A percentile compares a stretch with the other conserved stretches of the same genome.
These are phyloP conservation scores for Myotis vivesi DNA, from an alignment of 2,797 vertebrate genomes.

Conservation along the genomic window DNA sequence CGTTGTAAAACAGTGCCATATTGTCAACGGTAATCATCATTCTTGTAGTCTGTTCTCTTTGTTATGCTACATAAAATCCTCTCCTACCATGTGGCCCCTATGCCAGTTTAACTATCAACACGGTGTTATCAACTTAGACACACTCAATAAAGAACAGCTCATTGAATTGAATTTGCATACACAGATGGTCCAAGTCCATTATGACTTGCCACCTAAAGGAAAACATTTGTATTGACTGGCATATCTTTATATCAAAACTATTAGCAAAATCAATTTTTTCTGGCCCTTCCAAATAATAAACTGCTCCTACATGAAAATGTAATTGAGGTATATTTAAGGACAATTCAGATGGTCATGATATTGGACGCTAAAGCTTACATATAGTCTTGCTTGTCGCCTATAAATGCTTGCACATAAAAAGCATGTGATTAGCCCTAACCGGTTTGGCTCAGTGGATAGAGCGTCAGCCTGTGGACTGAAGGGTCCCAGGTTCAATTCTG, in stretches of 20 bases:
- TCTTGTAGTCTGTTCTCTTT: not conserved
- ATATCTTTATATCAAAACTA: not conserved
- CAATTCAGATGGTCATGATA: not conserved
- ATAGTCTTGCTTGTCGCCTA: not conserved
- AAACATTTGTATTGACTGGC: not conserved
- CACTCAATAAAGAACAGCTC: not conserved
- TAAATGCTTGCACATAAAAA: not conserved
- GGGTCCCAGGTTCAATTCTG: too few species aligned
- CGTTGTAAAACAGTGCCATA: not conserved
- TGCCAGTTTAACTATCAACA: not conserved
- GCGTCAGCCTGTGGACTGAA: too few species aligned
- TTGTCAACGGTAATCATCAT: slow-evolving; percentile 13
- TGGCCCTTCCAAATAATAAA: not conserved
- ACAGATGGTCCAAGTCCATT: not conserved
- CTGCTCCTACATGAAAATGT: not conserved
- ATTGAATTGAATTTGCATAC: not conserved
- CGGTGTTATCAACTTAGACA: not conserved
- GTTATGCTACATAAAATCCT: slow-evolving; percentile 28
- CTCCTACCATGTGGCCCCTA: not conserved
- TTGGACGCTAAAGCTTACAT: not conserved
- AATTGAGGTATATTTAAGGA: not conserved
- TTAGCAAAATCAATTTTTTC: not conserved
- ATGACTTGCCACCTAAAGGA: not conserved
- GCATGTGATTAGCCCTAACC: not conserved
- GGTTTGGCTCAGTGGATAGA: too few species aligned